Base-by-base conservation (phyloP, 2,888 invertebrate species). In the Apocheima hispidaria region DNA sequence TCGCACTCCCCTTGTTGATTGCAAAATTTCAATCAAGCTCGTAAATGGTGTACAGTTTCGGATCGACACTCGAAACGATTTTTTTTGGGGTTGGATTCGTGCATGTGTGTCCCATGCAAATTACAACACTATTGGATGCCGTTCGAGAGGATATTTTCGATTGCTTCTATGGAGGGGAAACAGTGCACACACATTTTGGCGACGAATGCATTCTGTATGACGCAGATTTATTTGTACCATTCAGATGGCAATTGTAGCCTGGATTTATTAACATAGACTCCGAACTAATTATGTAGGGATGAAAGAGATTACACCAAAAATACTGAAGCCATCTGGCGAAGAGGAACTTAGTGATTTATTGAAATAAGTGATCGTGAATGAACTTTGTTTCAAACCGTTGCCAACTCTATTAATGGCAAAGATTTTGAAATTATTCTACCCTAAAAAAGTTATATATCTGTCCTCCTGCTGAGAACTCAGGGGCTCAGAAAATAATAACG, bases 1-100 rank as follows among this genome's bases (percentile, higher is more conserved):
- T 85, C 82, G 73, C 77, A 79, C 86, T 86, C 88, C 90, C 90
- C 90, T 84, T 86, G 88, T 88, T 91, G 90, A 91, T 92, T 92
- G 92, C 91, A 72, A 92, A 92, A 92, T 92, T 92, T 92, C 92
- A 92, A 92, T 92, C 92, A 92, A 87, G 82, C 86, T 81, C 85
- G 88, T 90, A 91, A 92, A 91, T 90, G 90, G 92, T 88, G 79
- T 86, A 89, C 89, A 84, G 84, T 84, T 84, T 86, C 86, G 85
- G 79, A 89, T 90, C 90, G 89, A 89, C 89, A 91, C 88, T 88
- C 86, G 77, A 83, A 86, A 87, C 84, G 81, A 84, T 83, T 89
- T 90, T 89, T 90, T 88, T 86, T 5, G 86, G 90, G 89, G 88
- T 86, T 83, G 84, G 78, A 82, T 75, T 68, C 48, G 51, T 58